Evolutionary conservation across 2,113 vertebrate species (phyloP), one percentile per base, ranked within the genome.

Genomic region (Baryphthengus martii): DNA sequence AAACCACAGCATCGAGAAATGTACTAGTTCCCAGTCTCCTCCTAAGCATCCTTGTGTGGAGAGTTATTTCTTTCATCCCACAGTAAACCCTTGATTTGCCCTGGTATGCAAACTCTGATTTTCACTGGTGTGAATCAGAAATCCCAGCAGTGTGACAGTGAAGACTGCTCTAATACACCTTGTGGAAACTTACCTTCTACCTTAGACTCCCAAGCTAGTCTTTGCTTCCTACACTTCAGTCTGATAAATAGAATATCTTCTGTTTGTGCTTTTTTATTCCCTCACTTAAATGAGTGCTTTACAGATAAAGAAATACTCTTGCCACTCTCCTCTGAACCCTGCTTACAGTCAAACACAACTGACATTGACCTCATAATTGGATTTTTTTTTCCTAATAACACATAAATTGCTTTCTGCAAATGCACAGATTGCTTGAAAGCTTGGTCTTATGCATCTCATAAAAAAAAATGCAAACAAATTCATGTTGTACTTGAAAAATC

Each of bases 291-390:
- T 5, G 17, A 76, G 7, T 39, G 8, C 62, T 80, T 80, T n/a
- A 47, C 10, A 61, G 31, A 37, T 37, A 9, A 77, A 79, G 33
- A 81, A 66, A 77, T 47, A 56, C 44, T 21, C 42, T 79, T 70
- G 11, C 9, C 13, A 20, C 10, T 73, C 10, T 14, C 4, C 9
- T 84, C 45, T 92, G 44, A 92, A 58, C 7, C 4, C 8, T 66
- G 7, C 1, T 84, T 4, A 10, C 49, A 40, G 40, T 77, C 59
- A 73, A 80, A 61, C 3, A 70, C 25, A 89, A 12, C 9, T 58
- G 62, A 62, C 11, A 50, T 5, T 0, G 12, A 83, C 42, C 28
- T 74, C 11, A 63, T 47, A 19, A n/a, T 42, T 0, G 0, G 3
- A 68, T 1, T 24, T 74, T 77, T 73, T 91, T 37, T 18, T n/a